A percentile compares a stretch with the other conserved stretches of the same genome.
Conservation (phyloP, 2,797 vertebrate genomes). For the Orestias chungarensis region DNA sequence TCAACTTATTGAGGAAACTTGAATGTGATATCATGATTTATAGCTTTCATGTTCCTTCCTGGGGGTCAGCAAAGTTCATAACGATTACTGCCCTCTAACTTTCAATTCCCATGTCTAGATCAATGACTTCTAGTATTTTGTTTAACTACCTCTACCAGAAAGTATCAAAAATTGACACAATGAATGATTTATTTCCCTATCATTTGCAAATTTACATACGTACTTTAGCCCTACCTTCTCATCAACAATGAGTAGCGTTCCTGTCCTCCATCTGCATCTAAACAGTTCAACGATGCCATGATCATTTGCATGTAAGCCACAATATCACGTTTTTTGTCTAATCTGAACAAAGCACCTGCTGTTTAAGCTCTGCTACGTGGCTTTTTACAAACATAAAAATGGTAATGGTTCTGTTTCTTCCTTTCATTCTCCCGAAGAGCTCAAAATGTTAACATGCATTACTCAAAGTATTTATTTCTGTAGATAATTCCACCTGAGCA, state of each 20-base stretch:
- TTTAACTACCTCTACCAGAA: neutral
- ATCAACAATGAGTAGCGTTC: neutral
- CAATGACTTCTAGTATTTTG: neutral
- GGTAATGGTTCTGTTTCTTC: too few relatives aligned
- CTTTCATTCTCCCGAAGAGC: too few relatives aligned
- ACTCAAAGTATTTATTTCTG: too few relatives aligned
- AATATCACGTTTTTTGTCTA: neutral
- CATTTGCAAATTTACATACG: too few relatives aligned
- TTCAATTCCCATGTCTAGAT: constrained; percentile 3
- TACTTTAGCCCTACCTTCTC: too few relatives aligned
- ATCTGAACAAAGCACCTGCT: neutral
- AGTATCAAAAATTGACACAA: neutral
- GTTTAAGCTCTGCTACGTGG: neutral
- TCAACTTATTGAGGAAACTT: constrained; percentile 1
- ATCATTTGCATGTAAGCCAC: neutral
- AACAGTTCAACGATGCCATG: neutral
- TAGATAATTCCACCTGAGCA: too few relatives aligned
- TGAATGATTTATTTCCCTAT: too few relatives aligned
- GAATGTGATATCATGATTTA: constrained; percentile 15
- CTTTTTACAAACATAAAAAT: neutral
- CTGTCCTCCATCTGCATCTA: neutral
- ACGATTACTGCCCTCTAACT: constrained; percentile 1
- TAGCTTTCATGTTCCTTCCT: constrained; percentile 23
- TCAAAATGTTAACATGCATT: too few relatives aligned
- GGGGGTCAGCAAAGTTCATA: constrained; percentile 22